These are phyloP conservation scores for Wiebesia pumilae DNA, from an alignment of 1,140 invertebrate species.

Conservation along the genomic window DNA sequence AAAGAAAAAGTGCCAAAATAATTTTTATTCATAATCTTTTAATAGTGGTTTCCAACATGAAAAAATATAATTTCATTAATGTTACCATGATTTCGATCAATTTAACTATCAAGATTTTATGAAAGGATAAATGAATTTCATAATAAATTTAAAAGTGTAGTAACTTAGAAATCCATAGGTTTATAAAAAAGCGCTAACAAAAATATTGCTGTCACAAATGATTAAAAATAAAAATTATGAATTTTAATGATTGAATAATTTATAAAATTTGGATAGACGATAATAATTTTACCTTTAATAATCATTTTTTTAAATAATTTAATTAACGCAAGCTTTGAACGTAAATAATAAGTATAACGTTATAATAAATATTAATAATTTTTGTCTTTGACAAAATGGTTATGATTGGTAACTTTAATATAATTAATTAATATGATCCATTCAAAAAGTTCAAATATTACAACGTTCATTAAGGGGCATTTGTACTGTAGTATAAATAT, in stretches of 20 bases:
- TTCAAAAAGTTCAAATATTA: too few relatives aligned
- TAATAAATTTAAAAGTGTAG: background rate
- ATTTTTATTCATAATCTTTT: too few relatives aligned
- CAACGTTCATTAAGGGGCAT: too few relatives aligned
- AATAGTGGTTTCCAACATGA: too few relatives aligned
- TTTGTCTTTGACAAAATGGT: too few relatives aligned
- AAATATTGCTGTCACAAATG: background rate
- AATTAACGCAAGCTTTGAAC: too few relatives aligned
- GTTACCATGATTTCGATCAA: background rate
- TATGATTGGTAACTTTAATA: too few relatives aligned
- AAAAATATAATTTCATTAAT: background rate
- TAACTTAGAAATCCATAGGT: background rate
- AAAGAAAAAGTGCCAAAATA: too few relatives aligned
- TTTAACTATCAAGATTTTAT: background rate
- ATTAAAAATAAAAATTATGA: background rate
- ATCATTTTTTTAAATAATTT: background rate
- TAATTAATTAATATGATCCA: too few relatives aligned
- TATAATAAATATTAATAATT: too few relatives aligned
- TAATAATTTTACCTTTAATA: background rate
- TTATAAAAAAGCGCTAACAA: background rate
- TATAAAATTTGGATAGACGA: background rate
- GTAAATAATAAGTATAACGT: too few relatives aligned
- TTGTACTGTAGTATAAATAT: too few relatives aligned
- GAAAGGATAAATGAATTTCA: background rate
- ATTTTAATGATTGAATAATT: background rate